Evolutionary conservation across 2,113 vertebrate genomes (phyloP), one percentile per base, ranked within the genome.

Genomic region (Regulus satrapa): DNA sequence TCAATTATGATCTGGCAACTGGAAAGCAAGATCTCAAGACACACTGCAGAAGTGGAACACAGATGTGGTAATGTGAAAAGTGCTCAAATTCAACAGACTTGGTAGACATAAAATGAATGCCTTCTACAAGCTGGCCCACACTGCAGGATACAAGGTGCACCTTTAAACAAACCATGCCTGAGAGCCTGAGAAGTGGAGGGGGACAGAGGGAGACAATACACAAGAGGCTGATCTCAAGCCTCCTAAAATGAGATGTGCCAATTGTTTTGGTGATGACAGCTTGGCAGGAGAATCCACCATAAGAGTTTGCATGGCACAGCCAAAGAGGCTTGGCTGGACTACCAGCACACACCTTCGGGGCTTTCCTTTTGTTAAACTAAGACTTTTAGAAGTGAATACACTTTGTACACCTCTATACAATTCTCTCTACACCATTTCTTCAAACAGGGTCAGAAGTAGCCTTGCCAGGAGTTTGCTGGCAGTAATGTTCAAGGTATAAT

Each of bases 271-370:
- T 41, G 32, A 51, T 25, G 10, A 62, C 34, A 89, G 13, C 1
- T 26, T 18, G 0, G 0, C n/a, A 23, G 1, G 9, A 24, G 40
- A 69, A 74, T 55, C 40, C 24, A 55, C 32, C 3, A 0, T 2
- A 32, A 49, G 13, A 51, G 10, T 20, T 46, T 4, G 3, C 1
- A 0, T 3, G 11, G 54, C 32, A 49, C 54, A 55, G 71, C 18
- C 36, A 52, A 54, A 76, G 28, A 3, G 38, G 19, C 23, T 32
- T 18, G 19, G 15, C 12, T 61, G 18, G 10, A 31, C 41, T 52
- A 63, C 51, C 67, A 79, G 34, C 34, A 41, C 3, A 7, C 31
- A 62, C 19, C 40, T 71, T 48, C 58, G 61, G 8, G 29, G 23
- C 36, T 61, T 40, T 18, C 8, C 14, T 63, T 51, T 43, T 25